phyloP scores from a whole-genome alignment of 2,888 invertebrate genomes.

The Gerris lacustris region DNA sequence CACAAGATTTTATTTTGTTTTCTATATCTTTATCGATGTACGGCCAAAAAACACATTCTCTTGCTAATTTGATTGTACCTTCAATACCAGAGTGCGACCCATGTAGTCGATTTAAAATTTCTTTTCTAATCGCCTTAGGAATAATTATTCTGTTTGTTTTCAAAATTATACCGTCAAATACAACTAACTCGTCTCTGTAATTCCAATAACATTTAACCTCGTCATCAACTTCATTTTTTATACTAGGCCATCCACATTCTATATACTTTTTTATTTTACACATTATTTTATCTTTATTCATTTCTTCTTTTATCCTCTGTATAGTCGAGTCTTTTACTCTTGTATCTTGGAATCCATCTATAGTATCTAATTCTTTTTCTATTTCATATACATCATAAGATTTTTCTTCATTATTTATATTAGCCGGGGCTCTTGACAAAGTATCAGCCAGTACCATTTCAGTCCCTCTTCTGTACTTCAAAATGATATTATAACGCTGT shows the following conservation, averaged over 20 bases:
- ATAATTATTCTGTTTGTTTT: constrained; percentile 14
- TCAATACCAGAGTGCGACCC: constrained; percentile 15
- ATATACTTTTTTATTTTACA: not conserved
- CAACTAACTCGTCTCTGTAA: constrained; percentile 16
- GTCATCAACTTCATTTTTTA: not conserved
- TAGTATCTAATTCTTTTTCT: not conserved
- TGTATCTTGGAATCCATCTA: not conserved
- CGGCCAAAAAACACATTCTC: constrained; percentile 16
- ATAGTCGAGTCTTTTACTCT: not conserved
- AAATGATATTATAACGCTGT: not conserved
- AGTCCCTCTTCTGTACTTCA: not conserved
- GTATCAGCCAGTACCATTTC: not conserved
- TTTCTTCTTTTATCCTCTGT: not conserved
- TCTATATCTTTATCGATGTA: constrained; percentile 8
- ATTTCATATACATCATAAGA: not conserved
- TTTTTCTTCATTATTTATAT: not conserved
- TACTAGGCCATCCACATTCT: not conserved
- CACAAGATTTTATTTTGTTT: not conserved
- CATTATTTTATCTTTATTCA: not conserved
- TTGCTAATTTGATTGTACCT: constrained; percentile 15
- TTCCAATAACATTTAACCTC: constrained; percentile 9
- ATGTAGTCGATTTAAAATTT: constrained; percentile 11
- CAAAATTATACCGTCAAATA: constrained; percentile 13
- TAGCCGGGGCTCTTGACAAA: not conserved
- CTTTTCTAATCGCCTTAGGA: constrained; percentile 10